Conservation (phyloP, 2,797 vertebrate species). For the Protosalanx chinensis region DNA sequence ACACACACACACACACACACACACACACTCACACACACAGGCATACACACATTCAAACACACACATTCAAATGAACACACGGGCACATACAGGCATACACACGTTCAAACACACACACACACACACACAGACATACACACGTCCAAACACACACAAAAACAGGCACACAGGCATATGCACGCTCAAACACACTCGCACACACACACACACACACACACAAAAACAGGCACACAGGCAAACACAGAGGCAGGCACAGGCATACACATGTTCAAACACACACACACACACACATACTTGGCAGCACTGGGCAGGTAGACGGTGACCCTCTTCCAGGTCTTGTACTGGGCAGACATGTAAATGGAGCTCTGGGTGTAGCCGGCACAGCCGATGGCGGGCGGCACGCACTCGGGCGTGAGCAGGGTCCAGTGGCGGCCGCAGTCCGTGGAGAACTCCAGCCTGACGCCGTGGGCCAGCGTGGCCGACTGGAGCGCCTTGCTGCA, state of each 20-base stretch:
- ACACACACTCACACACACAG: neutral
- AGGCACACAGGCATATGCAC: neutral
- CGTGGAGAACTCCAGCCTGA: constrained; percentile 90
- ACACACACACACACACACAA: constrained; percentile 1
- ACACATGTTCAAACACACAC: constrained; percentile 1
- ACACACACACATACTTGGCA: constrained; percentile 67
- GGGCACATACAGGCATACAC: neutral
- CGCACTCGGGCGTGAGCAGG: constrained; percentile 90
- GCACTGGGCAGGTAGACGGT: constrained; percentile 89
- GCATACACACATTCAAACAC: neutral
- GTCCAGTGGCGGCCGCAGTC: constrained; percentile 93
- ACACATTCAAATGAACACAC: neutral
- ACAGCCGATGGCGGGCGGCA: constrained; percentile 93
- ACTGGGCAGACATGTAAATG: constrained; percentile 87
- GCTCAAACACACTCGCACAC: constrained; percentile 5
- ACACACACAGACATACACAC: neutral
- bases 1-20: neutral
- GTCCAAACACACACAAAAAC: too few relatives aligned
- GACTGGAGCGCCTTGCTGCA: constrained; percentile 81
- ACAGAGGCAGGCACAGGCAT: neutral
- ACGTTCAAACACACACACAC: neutral
- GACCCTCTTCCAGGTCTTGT: constrained; percentile 92
- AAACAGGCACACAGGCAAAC: neutral
- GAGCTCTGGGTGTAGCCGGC: constrained; percentile 93
- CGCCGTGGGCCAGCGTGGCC: constrained; percentile 78